Evolutionary conservation across 1,140 invertebrate genomes (phyloP).

Genomic region (Zophobas morio): DNA sequence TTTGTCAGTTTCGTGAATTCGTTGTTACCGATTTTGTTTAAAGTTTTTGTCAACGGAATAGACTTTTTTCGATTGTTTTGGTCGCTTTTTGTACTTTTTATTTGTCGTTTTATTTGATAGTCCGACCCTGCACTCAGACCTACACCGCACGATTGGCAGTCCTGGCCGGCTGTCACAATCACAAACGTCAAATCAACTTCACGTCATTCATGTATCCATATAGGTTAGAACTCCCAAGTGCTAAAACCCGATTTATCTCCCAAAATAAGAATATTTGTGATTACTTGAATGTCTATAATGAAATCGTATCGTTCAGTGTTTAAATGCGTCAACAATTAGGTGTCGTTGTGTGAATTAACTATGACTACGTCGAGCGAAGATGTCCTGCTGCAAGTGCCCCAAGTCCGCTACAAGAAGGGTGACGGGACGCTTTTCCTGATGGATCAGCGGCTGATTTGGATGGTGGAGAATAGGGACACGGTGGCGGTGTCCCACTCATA

Average conservation of each 20-base stretch:
- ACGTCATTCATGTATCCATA: constrained; percentile 38
- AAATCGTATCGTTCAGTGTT: neutral
- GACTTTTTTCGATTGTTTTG: no score
- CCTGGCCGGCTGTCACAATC: neutral
- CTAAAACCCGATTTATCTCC: constrained; percentile 10
- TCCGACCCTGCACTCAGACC: no score
- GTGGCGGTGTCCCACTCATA: constrained; percentile 95
- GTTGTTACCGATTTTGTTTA: no score
- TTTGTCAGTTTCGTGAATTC: no score
- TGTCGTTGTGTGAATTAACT: constrained; percentile 19
- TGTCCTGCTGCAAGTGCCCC: constrained; percentile 90
- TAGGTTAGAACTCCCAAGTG: constrained; percentile 36
- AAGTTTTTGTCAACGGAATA: no score
- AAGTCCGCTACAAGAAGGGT: constrained; percentile 96
- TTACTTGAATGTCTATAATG: constrained; percentile 15
- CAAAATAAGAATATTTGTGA: constrained; percentile 11
- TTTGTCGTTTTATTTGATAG: no score
- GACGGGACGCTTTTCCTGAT: constrained; percentile 97
- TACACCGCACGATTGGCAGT: neutral
- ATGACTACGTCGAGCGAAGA: constrained; percentile 93
- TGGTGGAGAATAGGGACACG: constrained; percentile 91
- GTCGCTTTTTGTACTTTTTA: no score
- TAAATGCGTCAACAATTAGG: neutral
- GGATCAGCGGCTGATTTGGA: constrained; percentile 96
- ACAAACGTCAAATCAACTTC: constrained; percentile 1